These are phyloP conservation scores for Myiozetetes cayanensis DNA, from an alignment of 2,113 vertebrate genomes.

Conservation along the genomic window DNA sequence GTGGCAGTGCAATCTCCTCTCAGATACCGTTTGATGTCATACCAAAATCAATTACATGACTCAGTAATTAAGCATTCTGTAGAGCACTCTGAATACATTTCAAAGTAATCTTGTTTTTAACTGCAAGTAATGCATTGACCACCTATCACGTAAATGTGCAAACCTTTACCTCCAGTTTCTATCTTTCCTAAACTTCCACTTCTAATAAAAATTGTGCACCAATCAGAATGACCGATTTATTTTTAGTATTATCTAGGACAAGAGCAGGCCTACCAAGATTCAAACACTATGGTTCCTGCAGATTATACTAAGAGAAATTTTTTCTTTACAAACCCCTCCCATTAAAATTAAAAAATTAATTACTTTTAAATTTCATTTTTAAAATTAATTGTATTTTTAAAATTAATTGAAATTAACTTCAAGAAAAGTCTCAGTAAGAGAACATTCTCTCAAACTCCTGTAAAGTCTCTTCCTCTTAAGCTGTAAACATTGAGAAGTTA, in stretches of 20 bases:
- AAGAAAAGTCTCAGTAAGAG: not conserved
- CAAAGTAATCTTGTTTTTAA: not conserved
- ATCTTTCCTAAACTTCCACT: not conserved
- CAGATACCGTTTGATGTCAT: not conserved
- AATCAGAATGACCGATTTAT: not conserved
- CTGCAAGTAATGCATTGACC: not conserved
- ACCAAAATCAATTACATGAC: not conserved
- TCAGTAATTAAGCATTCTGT: not conserved
- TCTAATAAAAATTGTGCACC: not conserved
- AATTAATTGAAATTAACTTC: not conserved
- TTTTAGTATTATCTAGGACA: not conserved
- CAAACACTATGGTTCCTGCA: not conserved
- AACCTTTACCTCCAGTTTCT: not conserved
- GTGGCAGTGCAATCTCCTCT: not conserved
- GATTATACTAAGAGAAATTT: not conserved
- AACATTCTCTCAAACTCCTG: not conserved
- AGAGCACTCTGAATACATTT: not conserved
- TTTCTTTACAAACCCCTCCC: not conserved
- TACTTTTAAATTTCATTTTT: not conserved
- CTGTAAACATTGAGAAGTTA: not conserved
- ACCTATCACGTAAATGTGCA: not conserved
- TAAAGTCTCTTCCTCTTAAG: not conserved
- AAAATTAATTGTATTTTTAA: not conserved
- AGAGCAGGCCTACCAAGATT: not conserved
- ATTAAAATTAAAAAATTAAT: not conserved